Percentiles rank a stretch among this genome's conserved stretches.
Conservation (phyloP, 2,888 invertebrate species). For the Sceliomorpha sp. region DNA sequence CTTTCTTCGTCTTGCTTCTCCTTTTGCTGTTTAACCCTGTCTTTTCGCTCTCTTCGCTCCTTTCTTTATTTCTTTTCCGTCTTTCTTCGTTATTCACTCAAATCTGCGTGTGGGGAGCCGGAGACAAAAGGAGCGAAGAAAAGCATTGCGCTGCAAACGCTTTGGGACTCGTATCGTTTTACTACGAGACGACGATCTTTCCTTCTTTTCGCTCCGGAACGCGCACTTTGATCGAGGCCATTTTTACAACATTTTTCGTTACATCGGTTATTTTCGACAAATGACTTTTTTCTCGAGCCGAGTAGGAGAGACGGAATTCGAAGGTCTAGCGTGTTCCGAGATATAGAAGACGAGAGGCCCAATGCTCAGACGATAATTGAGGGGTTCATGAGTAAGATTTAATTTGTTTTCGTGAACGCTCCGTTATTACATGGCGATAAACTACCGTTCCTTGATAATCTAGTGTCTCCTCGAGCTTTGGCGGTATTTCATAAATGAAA, state of each 20-base stretch:
- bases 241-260: no score
- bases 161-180: constrained; percentile 3
- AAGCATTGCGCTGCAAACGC: constrained; percentile 4
- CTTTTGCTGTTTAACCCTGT: constrained; percentile 45
- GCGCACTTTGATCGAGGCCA: neutral
- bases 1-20: constrained; percentile 39
- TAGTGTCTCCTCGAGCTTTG: constrained; percentile 15
- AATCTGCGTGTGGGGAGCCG: constrained; percentile 8
- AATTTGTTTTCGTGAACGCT: constrained; percentile 54
- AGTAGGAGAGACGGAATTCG: neutral
- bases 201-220: neutral
- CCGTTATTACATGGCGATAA: constrained; percentile 55
- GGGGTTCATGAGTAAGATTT: constrained; percentile 53
- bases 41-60: constrained; percentile 23
- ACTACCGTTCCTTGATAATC: constrained; percentile 48
- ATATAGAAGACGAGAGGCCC: constrained; percentile 16
- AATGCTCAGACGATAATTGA: constrained; percentile 45
- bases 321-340: constrained; percentile 22
- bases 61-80: constrained; percentile 40
- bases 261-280: no score
- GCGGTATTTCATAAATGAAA: constrained; percentile 5
- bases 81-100: constrained; percentile 37
- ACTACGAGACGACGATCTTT: neutral
- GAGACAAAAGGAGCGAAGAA: constrained; percentile 11
- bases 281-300: neutral